Conservation (phyloP, 2,888 invertebrate genomes). For the Ormyrus rosae region DNA sequence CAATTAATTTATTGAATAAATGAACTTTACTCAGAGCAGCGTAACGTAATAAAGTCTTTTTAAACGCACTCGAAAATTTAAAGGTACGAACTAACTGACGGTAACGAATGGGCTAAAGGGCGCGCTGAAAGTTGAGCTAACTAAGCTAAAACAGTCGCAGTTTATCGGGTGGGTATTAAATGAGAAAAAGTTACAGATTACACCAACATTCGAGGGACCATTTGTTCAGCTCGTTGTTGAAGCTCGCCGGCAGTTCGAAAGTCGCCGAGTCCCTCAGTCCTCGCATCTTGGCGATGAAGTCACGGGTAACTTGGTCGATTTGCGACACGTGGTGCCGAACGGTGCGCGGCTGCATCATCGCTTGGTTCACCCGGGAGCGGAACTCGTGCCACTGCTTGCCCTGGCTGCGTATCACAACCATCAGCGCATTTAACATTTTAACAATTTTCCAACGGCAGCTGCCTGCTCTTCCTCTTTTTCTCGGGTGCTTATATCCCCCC, state of each 20-base stretch:
- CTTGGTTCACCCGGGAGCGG: conserved; percentile 89
- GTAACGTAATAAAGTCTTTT: too few relatives aligned
- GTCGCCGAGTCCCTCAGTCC: conserved; percentile 75
- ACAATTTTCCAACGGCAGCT: background rate
- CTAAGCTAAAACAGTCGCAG: too few relatives aligned
- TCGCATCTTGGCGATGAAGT: conserved; percentile 82
- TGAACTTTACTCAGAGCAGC: too few relatives aligned
- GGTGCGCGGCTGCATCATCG: conserved; percentile 87
- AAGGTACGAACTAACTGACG: too few relatives aligned
- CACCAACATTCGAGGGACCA: conserved; percentile 90
- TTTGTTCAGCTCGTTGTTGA: conserved; percentile 85
- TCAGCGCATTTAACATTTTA: background rate
- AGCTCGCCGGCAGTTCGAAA: conserved; percentile 82
- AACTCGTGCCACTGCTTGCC: conserved; percentile 92
- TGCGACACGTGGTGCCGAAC: conserved; percentile 86
- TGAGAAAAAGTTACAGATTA: background rate
- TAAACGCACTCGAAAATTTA: too few relatives aligned
- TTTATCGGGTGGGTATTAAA: too few relatives aligned
- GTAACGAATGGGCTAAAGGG: too few relatives aligned
- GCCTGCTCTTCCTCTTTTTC: background rate
- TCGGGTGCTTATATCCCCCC: background rate
- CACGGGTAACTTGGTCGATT: conserved; percentile 84
- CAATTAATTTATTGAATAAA: too few relatives aligned
- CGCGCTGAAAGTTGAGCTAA: too few relatives aligned
- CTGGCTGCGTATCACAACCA: conserved; percentile 79